Percentiles rank a stretch among this genome's conserved stretches.
These are phyloP conservation scores for Greenwoodochromis staneri DNA, from an alignment of 2,113 vertebrate species.

Conservation along the genomic window DNA sequence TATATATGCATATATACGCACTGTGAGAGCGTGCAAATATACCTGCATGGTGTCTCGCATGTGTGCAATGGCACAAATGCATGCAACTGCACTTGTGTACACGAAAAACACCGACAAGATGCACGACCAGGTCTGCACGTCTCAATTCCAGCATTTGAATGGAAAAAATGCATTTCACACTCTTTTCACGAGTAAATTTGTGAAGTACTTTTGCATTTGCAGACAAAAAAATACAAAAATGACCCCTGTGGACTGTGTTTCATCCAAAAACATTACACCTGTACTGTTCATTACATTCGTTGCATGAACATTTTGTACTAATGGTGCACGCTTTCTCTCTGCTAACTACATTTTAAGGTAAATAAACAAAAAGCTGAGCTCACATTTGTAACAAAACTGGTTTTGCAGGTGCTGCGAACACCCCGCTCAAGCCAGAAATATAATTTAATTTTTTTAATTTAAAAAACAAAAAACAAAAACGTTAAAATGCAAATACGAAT, in stretches of 20 bases:
- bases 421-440: not conserved
- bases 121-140: not conserved
- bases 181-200: not conserved
- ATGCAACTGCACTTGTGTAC: not conserved
- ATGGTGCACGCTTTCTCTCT: not conserved
- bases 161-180: not conserved
- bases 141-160: slow-evolving; percentile 32
- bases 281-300: not conserved
- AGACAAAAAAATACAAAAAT: not conserved
- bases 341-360: not conserved
- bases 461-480: fast-evolving
- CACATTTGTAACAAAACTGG: not conserved
- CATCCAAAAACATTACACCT: not conserved
- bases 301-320: not conserved
- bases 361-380: not conserved
- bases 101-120: not conserved
- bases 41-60: not conserved
- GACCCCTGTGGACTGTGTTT: not conserved
- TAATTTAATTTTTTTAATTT: not conserved
- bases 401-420: not conserved
- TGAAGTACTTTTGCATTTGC: not conserved
- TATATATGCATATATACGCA: slow-evolving; percentile 40
- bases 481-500: not conserved
- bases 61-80: slow-evolving; percentile 6
- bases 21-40: slow-evolving; percentile 23